Evolutionary conservation across 2,888 invertebrate genomes (phyloP).

Genomic region (Esperia sulphurella): DNA sequence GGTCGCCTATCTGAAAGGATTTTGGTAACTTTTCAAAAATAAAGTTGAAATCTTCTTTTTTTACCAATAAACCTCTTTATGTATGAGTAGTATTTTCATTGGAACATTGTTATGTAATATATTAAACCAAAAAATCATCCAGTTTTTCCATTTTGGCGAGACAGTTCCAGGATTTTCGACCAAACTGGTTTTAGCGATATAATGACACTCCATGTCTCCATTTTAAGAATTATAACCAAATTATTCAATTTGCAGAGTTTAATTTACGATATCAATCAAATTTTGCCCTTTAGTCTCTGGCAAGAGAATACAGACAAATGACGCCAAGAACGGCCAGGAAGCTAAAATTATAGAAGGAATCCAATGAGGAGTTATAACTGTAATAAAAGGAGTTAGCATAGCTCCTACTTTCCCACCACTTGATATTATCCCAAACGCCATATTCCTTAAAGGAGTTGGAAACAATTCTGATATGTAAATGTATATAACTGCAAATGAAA

Average conservation of each 20-base stretch:
- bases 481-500: slow-evolving; percentile 31
- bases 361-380: slow-evolving; percentile 39
- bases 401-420: slow-evolving; percentile 44
- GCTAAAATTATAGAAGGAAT: slow-evolving; percentile 42
- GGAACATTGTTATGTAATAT: too few relatives aligned
- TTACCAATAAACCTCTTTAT: too few relatives aligned
- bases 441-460: slow-evolving; percentile 50
- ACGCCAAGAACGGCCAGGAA: slow-evolving; percentile 36
- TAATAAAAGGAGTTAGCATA: slow-evolving; percentile 48
- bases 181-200: too few relatives aligned
- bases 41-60: too few relatives aligned
- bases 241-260: slow-evolving; percentile 8
- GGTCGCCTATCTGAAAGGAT: too few relatives aligned
- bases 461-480: slow-evolving; percentile 46
- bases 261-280: slow-evolving; percentile 41
- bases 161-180: too few relatives aligned
- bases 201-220: too few relatives aligned
- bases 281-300: slow-evolving; percentile 51
- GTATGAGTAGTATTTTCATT: too few relatives aligned
- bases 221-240: too few relatives aligned
- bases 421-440: slow-evolving; percentile 41
- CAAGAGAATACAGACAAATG: slow-evolving; percentile 33
- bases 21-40: too few relatives aligned
- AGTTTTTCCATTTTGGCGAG: too few relatives aligned
- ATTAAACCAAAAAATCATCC: too few relatives aligned